Conservation (phyloP, 2,113 vertebrate genomes). For the Phaetusa simplex region DNA sequence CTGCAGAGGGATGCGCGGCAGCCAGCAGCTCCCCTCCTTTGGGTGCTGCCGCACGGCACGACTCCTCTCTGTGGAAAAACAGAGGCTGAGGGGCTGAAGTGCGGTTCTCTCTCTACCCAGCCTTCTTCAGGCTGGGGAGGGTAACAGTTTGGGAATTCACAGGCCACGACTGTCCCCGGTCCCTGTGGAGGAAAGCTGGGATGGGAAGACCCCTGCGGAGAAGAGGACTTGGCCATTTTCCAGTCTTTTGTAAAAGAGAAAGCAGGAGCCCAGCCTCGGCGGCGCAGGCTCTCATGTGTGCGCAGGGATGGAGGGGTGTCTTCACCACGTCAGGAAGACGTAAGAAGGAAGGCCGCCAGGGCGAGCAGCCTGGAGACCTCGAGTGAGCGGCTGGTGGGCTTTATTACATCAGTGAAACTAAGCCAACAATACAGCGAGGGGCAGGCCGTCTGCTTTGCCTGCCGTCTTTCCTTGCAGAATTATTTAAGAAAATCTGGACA, state of each 20-base stretch:
- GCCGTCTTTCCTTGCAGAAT: neutral
- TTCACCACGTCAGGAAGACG: neutral
- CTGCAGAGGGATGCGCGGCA: neutral
- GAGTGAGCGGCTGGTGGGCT: neutral
- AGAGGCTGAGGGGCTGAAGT: neutral
- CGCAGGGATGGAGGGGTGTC: neutral
- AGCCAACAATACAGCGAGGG: neutral
- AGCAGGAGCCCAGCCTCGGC: neutral
- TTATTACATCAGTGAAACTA: neutral
- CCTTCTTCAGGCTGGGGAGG: neutral
- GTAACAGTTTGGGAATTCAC: neutral
- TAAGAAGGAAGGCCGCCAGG: neutral
- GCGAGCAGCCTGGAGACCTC: neutral
- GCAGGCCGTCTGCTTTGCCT: neutral
- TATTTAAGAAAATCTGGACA: neutral
- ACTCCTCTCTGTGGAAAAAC: neutral
- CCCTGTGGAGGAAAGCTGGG: neutral
- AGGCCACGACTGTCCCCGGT: neutral
- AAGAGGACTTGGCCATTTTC: neutral
- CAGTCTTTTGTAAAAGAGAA: neutral
- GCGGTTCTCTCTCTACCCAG: neutral
- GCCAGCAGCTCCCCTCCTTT: neutral
- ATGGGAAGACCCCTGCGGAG: neutral
- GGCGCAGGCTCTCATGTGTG: accelerated
- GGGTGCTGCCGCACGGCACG: neutral